Percentiles rank a stretch among this genome's conserved stretches.
Conservation (phyloP, 1,140 invertebrate genomes). For the Listronotus bonariensis region DNA sequence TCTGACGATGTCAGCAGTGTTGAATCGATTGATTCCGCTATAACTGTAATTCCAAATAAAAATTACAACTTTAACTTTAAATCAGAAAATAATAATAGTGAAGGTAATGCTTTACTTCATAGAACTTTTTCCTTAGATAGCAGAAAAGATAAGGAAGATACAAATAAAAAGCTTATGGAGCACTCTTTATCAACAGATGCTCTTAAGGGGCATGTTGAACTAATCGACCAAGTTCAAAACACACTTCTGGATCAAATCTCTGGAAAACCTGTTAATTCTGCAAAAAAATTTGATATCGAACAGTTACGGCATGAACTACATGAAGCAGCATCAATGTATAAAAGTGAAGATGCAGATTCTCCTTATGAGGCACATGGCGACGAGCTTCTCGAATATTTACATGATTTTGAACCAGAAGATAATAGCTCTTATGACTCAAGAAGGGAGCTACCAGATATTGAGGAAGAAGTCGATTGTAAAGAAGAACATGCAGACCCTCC, state of each 20-base stretch:
- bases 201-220: slow-evolving; percentile 29
- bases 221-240: slow-evolving; percentile 37
- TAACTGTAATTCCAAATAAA: slow-evolving; percentile 41
- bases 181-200: slow-evolving; percentile 22
- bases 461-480: slow-evolving; percentile 22
- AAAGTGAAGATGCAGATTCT: slow-evolving; percentile 15
- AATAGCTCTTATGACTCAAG: slow-evolving; percentile 5
- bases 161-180: neutral
- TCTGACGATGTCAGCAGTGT: slow-evolving; percentile 36
- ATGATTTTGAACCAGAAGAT: slow-evolving; percentile 26
- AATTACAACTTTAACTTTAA: slow-evolving; percentile 7
- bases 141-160: neutral
- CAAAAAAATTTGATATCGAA: slow-evolving; percentile 28
- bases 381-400: slow-evolving; percentile 22
- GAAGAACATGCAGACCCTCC: slow-evolving; percentile 4
- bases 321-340: slow-evolving; percentile 24
- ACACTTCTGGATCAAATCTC: slow-evolving; percentile 37
- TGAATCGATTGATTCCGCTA: slow-evolving; percentile 41
- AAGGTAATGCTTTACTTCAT: neutral
- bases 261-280: slow-evolving; percentile 22
- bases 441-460: slow-evolving; percentile 39
- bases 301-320: slow-evolving; percentile 33
- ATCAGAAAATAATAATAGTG: neutral
- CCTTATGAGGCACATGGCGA: neutral
- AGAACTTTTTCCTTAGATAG: neutral